phyloP scores from a whole-genome alignment of 2,888 invertebrate species.

The Dexiosoma caninum region DNA sequence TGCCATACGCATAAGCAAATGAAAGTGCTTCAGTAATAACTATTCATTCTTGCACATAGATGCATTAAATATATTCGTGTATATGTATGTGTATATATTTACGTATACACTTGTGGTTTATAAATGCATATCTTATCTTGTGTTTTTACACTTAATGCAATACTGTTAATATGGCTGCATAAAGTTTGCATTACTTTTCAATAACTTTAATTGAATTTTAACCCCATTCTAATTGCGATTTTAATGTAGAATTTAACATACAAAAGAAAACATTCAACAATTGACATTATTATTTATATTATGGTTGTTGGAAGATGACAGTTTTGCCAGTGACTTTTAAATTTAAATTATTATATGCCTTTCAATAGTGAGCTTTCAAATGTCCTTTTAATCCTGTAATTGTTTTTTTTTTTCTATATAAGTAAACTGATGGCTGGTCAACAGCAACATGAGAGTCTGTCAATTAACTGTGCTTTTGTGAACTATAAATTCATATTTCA shows the following conservation, averaged over 20 bases:
- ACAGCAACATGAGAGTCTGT: neutral
- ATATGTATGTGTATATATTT: neutral
- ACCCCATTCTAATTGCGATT: conserved; percentile 31
- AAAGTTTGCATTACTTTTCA: neutral
- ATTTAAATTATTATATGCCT: conserved; percentile 24
- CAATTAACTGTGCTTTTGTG: neutral
- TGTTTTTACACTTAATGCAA: conserved; percentile 12
- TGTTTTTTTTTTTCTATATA: neutral
- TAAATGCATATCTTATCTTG: conserved; percentile 45
- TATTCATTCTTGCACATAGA: neutral
- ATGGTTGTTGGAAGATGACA: conserved; percentile 3
- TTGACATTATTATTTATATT: conserved; percentile 33
- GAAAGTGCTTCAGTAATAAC: neutral
- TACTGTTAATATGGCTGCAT: neutral
- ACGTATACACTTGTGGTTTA: neutral
- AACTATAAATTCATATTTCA: conserved; percentile 12
- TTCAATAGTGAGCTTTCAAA: neutral
- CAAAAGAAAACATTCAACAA: conserved; percentile 1
- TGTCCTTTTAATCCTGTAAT: neutral
- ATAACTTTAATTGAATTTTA: conserved; percentile 59
- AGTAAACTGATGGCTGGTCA: neutral
- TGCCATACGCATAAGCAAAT: neutral
- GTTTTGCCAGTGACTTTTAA: conserved; percentile 8
- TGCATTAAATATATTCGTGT: too few species aligned
- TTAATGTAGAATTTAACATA: neutral